These are phyloP conservation scores for Cyprinodon variegatus DNA, from an alignment of 2,113 vertebrate species.

Conservation along the genomic window DNA sequence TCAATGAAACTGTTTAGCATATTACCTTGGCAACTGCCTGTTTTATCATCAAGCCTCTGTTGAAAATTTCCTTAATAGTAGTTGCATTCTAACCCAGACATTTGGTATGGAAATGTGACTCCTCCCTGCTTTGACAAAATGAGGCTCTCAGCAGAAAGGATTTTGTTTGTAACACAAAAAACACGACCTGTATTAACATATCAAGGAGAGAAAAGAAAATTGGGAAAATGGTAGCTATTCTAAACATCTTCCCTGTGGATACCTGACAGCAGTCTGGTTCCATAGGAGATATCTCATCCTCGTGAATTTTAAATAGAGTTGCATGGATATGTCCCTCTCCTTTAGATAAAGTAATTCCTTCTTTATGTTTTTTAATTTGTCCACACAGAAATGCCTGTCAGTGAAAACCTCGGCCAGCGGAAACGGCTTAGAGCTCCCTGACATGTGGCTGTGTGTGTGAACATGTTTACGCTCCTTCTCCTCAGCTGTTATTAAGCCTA, in stretches of 20 bases:
- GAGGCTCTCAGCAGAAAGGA: slow-evolving; percentile 68
- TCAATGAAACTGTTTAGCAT: slow-evolving; percentile 73
- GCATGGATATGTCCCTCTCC: slow-evolving; percentile 24
- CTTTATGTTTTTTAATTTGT: slow-evolving; percentile 22
- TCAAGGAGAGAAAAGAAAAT: slow-evolving; percentile 56
- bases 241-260: slow-evolving; percentile 62
- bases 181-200: slow-evolving; percentile 72
- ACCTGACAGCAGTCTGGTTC: slow-evolving; percentile 54
- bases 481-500: slow-evolving; percentile 32
- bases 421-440: slow-evolving; percentile 14
- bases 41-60: slow-evolving; percentile 71
- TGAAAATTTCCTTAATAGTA: slow-evolving; percentile 71
- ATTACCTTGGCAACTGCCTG: slow-evolving; percentile 76
- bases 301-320: slow-evolving; percentile 24
- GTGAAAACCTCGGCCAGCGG: slow-evolving; percentile 14
- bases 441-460: slow-evolving; percentile 19
- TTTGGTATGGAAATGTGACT: slow-evolving; percentile 78
- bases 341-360: slow-evolving; percentile 1
- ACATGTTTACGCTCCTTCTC: slow-evolving; percentile 27
- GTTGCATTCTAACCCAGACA: slow-evolving; percentile 68
- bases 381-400: not conserved
- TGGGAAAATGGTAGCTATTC: slow-evolving; percentile 50
- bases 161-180: slow-evolving; percentile 66
- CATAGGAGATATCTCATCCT: slow-evolving; percentile 19
- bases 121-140: slow-evolving; percentile 70